These are phyloP conservation scores for Tenthredo notha DNA, from an alignment of 2,888 invertebrate species.

Conservation along the genomic window DNA sequence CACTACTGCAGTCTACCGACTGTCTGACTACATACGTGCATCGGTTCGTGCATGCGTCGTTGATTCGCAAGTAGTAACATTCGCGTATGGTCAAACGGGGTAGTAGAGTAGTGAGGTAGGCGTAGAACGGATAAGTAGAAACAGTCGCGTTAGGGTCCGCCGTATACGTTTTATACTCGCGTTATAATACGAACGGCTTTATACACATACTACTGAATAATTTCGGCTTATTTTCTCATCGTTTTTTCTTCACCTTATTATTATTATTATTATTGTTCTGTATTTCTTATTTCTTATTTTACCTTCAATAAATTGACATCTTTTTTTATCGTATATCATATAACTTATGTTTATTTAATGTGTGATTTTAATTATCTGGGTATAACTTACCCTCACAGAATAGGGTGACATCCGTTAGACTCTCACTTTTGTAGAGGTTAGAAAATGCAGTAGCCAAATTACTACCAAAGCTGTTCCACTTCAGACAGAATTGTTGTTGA, in stretches of 20 bases:
- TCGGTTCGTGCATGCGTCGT: conserved; percentile 75
- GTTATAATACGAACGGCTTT: not conserved
- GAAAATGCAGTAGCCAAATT: conserved; percentile 96
- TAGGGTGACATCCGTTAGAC: conserved; percentile 94
- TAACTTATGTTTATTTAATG: no score
- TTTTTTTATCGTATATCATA: no score
- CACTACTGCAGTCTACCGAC: not conserved
- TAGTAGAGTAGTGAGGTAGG: not conserved
- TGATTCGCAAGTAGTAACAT: conserved; percentile 54
- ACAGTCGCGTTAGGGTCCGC: not conserved
- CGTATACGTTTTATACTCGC: not conserved
- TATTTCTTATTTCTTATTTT: no score
- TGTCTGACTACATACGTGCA: conserved; percentile 53
- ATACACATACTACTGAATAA: no score
- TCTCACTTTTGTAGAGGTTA: conserved; percentile 95
- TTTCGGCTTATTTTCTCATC: not conserved
- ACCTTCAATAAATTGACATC: no score
- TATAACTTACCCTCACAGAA: conserved; percentile 92
- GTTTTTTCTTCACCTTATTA: not conserved
- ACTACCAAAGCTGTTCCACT: conserved; percentile 97
- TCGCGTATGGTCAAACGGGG: conserved; percentile 28
- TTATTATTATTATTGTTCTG: not conserved
- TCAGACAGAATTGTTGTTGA: conserved; percentile 96
- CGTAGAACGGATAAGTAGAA: conserved; percentile 21
- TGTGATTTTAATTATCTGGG: no score